Evolutionary conservation across 2,888 invertebrate species (phyloP).

Genomic region (Heteropelma amictum): DNA sequence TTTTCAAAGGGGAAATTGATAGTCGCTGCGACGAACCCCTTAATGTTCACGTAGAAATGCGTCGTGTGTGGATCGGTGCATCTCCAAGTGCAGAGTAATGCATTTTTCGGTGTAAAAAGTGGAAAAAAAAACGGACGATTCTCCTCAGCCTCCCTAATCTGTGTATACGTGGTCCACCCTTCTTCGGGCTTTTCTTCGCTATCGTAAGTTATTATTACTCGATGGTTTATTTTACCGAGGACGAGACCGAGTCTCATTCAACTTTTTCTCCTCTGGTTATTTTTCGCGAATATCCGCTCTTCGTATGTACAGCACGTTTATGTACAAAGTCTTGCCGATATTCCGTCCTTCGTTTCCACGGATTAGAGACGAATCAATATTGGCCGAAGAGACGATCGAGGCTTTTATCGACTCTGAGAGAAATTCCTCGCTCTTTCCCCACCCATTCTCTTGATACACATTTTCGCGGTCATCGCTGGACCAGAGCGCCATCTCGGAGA

Average conservation of each 20-base stretch:
- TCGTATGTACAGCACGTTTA: neutral
- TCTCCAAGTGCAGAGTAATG: too few relatives aligned
- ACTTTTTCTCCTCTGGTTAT: slow-evolving; percentile 10
- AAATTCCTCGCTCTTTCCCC: slow-evolving; percentile 65
- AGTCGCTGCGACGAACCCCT: too few relatives aligned
- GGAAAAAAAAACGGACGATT: too few relatives aligned
- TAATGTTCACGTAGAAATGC: too few relatives aligned
- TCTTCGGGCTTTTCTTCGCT: slow-evolving; percentile 21
- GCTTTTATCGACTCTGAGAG: slow-evolving; percentile 76
- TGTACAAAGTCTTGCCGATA: slow-evolving; percentile 39
- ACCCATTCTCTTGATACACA: slow-evolving; percentile 46
- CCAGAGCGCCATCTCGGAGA: neutral
- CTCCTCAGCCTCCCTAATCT: neutral
- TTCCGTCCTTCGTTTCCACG: slow-evolving; percentile 68
- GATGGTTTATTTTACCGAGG: slow-evolving; percentile 74
- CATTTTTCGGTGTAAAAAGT: too few relatives aligned
- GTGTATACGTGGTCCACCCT: slow-evolving; percentile 4
- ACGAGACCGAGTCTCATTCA: slow-evolving; percentile 55
- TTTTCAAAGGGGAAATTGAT: too few relatives aligned
- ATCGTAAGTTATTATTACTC: slow-evolving; percentile 74
- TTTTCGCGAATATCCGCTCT: neutral
- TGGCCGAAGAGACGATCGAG: slow-evolving; percentile 74
- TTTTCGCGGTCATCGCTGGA: slow-evolving; percentile 32
- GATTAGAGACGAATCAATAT: slow-evolving; percentile 78
- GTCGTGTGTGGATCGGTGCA: too few relatives aligned